Base-by-base conservation (phyloP, 1,140 invertebrate species). In the Drosophila fuyamai region DNA sequence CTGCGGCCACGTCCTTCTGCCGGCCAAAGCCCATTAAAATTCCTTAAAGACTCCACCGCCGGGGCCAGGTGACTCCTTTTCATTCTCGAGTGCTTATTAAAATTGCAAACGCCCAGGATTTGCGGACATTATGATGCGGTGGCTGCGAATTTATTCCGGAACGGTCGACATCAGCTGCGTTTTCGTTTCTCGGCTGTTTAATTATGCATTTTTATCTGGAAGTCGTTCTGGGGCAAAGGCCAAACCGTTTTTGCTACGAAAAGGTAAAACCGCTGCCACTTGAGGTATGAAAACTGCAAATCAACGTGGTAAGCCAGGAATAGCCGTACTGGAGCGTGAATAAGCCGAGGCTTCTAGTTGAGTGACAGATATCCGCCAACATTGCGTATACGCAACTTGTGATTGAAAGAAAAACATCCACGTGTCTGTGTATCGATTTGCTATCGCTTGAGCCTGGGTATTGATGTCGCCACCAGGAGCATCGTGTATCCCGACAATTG, bases 41-140 rank as follows among this genome's bases (percentile, higher is more conserved):
- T 90, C 77, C 84, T 89, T 89, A 84, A 89, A 89, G 84, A 89
- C 84, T 75, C 27, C 18, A 53, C 41, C 54, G 55, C 27, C n/a
- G 32, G 56, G 51, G 54, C 51, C 71, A 53, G 50, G 58, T 57
- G 84, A 80, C 83, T 89, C 84, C 83, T 88, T 89, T 88, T 88
- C 83, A 88, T 88, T 89, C 82, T 89, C 85, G 84, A 89, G 85
- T 84, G 80, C 85, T 89, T 89, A 89, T 89, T 89, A 89, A 89
- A 89, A 89, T 89, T 89, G 85, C 84, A 89, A 79, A 68, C 74
- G 70, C 54, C 85, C 85, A 75, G 83, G 83, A 88, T 89, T 89
- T 89, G 85, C 85, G 85, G 81, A 90, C 84, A 89, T 84, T 90
- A 89, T 84, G 84, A 89, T 90, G 84, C 84, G 84, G 84, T 89